Evolutionary conservation across 2,888 invertebrate genomes (phyloP), one percentile per base, ranked within the genome.

Genomic region (Syrphus vitripennis): DNA sequence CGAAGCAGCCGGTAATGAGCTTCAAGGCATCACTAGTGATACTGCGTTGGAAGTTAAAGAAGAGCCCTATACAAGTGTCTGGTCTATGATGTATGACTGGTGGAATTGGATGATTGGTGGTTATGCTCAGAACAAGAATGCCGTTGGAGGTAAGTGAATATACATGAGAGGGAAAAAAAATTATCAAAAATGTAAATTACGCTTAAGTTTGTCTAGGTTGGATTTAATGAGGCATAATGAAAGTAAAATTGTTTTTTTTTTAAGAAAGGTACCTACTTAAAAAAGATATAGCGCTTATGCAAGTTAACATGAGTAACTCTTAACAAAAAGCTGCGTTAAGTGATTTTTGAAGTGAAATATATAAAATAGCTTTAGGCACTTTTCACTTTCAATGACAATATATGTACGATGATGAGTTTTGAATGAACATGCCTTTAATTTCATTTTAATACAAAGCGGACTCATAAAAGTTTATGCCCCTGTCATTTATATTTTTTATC

Each of bases 71-170:
- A 88, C 89, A 42, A 90, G 90, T 75, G 87, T 91, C 55, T 91
- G 92, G 92, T 88, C 90, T 77, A 89, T 90, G 80, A 89, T 91
- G 37, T 89, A 90, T 21, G 88, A 89, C 50, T 88, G 92, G 2
- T 91, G 91, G 91, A 88, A 89, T 87, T 92, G 91, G 92, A 87
- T 91, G 75, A 90, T 89, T 88, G 89, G 89, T 59, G 92, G 90
- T 79, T 87, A 91, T 14, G 89, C 90, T 88, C 91, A 90, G 89
- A 91, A 90, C 88, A 88, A 91, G 31, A 59, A 65, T 67, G 40
- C 78, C n/a, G 87, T 87, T 21, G 82, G 87, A 79, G 82, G 87
- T 83, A 75, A 57, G 78, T 81, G 24, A 55, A 61, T 29, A 69
- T n/a, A n/a, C n/a, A n/a, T 6, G 3, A 29, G 12, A 34, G 9